These are phyloP conservation scores for Ambastaia sidthimunki DNA, from an alignment of 2,797 vertebrate species.

Conservation along the genomic window DNA sequence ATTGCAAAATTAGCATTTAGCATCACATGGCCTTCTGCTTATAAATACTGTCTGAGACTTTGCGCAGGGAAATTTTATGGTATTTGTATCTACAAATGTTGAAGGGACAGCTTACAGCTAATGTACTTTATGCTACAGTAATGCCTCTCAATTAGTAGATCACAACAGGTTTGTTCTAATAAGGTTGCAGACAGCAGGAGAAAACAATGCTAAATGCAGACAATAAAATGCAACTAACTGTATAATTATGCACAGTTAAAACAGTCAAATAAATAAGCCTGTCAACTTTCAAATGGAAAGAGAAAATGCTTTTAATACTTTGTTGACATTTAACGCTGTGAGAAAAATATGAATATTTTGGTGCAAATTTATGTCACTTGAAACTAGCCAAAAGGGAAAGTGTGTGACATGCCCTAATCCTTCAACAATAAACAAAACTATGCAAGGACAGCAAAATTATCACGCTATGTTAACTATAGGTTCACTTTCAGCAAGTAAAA, in stretches of 20 bases:
- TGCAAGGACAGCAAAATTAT: neutral
- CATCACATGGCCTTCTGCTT: neutral
- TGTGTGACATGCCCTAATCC: neutral
- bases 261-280: no score
- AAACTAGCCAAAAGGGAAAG: neutral
- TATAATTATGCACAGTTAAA: neutral
- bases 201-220: neutral
- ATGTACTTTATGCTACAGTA: neutral
- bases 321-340: no score
- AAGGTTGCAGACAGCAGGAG: neutral
- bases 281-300: no score
- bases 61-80: neutral
- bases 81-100: neutral
- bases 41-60: neutral
- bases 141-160: neutral
- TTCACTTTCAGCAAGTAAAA: neutral
- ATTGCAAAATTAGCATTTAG: constrained; percentile 49
- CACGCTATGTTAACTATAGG: neutral
- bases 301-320: no score
- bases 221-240: neutral
- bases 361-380: neutral
- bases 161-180: neutral
- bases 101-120: neutral
- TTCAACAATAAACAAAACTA: neutral
- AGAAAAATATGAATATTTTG: neutral